These are phyloP conservation scores for Netelia inedita DNA, from an alignment of 2,888 invertebrate species.

Conservation along the genomic window DNA sequence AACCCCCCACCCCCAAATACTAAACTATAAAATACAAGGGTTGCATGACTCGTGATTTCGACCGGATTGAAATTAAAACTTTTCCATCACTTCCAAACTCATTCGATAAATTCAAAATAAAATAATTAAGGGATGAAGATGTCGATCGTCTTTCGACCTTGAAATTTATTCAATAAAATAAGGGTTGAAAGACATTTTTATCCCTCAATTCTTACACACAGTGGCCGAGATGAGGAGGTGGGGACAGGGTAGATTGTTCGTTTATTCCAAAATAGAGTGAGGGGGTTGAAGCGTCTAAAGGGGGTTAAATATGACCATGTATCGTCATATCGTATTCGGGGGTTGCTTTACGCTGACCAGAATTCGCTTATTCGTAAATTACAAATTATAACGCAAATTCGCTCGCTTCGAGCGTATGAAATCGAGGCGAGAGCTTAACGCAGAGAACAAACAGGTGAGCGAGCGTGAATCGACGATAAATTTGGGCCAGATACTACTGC, in stretches of 20 bases:
- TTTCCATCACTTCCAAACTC: too few relatives aligned
- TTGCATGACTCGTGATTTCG: background rate
- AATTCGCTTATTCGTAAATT: constrained; percentile 71
- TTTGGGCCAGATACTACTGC: constrained; percentile 49
- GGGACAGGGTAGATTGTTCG: too few relatives aligned
- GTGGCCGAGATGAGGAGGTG: too few relatives aligned
- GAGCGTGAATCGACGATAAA: constrained; percentile 67
- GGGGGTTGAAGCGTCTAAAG: too few relatives aligned
- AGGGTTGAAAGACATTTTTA: too few relatives aligned
- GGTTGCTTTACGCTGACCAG: constrained; percentile 39
- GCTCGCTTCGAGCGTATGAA: constrained; percentile 37
- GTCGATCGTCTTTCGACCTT: too few relatives aligned
- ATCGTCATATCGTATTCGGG: constrained; percentile 3
- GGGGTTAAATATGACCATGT: background rate
- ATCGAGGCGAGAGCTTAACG: constrained; percentile 57
- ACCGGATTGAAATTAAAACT: too few relatives aligned
- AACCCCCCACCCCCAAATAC: background rate
- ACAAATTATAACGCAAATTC: constrained; percentile 77
- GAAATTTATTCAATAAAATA: too few relatives aligned
- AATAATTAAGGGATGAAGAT: too few relatives aligned
- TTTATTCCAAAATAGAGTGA: too few relatives aligned
- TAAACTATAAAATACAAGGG: background rate
- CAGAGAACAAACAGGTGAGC: constrained; percentile 66
- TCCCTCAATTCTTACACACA: too few relatives aligned
- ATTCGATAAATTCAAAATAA: too few relatives aligned